Conservation (phyloP, 2,113 vertebrate genomes). For the Orycteropus afer region DNA sequence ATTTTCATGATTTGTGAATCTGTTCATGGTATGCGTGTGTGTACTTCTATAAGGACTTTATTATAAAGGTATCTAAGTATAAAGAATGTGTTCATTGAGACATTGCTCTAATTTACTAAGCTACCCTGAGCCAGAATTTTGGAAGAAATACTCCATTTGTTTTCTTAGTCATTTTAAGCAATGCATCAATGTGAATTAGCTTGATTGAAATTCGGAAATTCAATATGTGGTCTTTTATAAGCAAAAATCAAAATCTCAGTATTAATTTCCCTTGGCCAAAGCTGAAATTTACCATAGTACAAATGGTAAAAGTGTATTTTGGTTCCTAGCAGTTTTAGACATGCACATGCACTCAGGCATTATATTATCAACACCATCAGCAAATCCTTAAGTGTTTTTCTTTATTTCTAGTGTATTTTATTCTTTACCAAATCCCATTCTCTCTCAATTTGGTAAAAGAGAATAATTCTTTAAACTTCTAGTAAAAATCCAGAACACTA, state of each 20-base stretch:
- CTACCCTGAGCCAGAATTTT: not conserved
- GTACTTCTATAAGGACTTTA: not conserved
- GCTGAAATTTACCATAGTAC: not conserved
- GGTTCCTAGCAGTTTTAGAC: not conserved
- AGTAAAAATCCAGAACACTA: not conserved
- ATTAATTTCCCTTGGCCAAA: not conserved
- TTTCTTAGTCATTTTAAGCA: slow-evolving; percentile 23
- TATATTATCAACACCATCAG: no score
- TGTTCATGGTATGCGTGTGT: not conserved
- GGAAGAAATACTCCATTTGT: not conserved
- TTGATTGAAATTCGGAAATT: not conserved
- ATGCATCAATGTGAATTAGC: not conserved
- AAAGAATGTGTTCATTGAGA: not conserved
- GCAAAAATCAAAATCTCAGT: not conserved
- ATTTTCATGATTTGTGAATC: not conserved
- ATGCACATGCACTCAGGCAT: not conserved
- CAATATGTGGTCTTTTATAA: not conserved
- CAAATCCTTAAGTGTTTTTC: not conserved
- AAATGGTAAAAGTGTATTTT: not conserved
- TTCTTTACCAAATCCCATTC: not conserved
- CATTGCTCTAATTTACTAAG: not conserved
- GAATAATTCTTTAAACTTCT: not conserved
- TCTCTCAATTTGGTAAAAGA: not conserved
- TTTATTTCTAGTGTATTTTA: not conserved
- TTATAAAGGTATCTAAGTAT: not conserved